phyloP scores from a whole-genome alignment of 1,140 invertebrate species.

The Triops longicaudatus region DNA sequence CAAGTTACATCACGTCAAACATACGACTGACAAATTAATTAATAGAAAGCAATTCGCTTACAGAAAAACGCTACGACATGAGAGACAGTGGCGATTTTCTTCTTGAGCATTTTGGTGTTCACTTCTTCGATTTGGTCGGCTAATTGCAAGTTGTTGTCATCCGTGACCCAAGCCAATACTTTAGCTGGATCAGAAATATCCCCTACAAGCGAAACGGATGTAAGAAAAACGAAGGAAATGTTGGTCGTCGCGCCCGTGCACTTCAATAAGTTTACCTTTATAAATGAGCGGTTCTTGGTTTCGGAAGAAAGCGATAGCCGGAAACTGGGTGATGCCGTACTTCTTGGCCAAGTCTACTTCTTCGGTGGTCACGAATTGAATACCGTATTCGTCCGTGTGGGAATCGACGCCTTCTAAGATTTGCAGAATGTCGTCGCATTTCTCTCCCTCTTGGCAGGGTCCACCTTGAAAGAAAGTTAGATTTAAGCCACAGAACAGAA shows the following conservation, averaged over 20 bases:
- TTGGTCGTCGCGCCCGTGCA: not conserved
- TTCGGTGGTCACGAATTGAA: constrained; percentile 87
- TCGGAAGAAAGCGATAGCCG: constrained; percentile 78
- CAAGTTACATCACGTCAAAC: constrained; percentile 16
- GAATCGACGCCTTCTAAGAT: constrained; percentile 89
- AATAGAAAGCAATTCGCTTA: constrained; percentile 46
- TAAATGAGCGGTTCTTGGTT: constrained; percentile 59
- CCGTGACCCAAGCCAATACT: constrained; percentile 74
- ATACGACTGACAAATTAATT: no score
- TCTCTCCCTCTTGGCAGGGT: constrained; percentile 66
- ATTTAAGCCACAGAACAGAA: no score
- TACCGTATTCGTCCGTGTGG: constrained; percentile 83
- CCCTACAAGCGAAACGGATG: constrained; percentile 44
- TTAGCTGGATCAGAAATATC: constrained; percentile 85
- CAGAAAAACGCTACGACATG: constrained; percentile 88
- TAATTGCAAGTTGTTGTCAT: constrained; percentile 82
- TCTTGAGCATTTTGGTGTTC: constrained; percentile 81
- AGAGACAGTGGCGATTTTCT: constrained; percentile 76
- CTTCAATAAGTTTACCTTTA: constrained; percentile 42
- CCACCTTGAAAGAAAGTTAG: constrained; percentile 48
- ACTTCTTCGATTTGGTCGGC: constrained; percentile 91
- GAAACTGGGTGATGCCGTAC: constrained; percentile 72
- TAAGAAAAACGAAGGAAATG: constrained; percentile 19
- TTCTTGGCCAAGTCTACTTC: constrained; percentile 72
- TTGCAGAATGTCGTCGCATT: constrained; percentile 72